These are phyloP conservation scores for Plebejus anna DNA, from an alignment of 2,888 invertebrate genomes.

Conservation along the genomic window DNA sequence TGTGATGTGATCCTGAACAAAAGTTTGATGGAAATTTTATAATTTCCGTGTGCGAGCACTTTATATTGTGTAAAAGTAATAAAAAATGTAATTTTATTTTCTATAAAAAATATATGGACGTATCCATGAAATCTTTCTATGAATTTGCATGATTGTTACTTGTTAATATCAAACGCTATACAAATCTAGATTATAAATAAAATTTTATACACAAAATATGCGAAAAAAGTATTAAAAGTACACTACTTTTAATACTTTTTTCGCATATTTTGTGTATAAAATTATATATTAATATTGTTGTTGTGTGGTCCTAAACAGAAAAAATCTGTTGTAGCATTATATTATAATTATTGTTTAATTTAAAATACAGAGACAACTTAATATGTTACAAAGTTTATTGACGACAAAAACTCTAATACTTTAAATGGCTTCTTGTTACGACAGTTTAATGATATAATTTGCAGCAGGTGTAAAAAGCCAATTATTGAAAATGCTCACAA, in stretches of 20 bases:
- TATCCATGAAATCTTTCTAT: background rate
- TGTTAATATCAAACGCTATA: conserved; percentile 1
- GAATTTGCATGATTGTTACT: background rate
- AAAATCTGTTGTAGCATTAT: background rate
- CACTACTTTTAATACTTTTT: no score
- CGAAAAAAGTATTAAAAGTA: background rate
- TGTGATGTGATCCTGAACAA: background rate
- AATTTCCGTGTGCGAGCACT: background rate
- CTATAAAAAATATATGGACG: background rate
- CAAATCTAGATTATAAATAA: background rate
- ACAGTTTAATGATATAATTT: conserved; percentile 9
- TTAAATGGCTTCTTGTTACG: conserved; percentile 7
- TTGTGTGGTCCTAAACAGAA: background rate
- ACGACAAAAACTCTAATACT: background rate
- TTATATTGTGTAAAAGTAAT: background rate
- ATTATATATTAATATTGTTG: no score
- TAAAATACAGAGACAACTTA: background rate
- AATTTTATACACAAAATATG: background rate
- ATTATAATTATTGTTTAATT: no score
- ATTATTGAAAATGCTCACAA: background rate
- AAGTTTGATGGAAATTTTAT: background rate
- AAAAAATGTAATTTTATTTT: background rate
- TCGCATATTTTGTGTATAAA: no score
- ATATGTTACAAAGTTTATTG: background rate
- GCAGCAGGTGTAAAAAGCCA: background rate